Conservation (phyloP, 2,888 invertebrate species). For the Drosophila anomelani region DNA sequence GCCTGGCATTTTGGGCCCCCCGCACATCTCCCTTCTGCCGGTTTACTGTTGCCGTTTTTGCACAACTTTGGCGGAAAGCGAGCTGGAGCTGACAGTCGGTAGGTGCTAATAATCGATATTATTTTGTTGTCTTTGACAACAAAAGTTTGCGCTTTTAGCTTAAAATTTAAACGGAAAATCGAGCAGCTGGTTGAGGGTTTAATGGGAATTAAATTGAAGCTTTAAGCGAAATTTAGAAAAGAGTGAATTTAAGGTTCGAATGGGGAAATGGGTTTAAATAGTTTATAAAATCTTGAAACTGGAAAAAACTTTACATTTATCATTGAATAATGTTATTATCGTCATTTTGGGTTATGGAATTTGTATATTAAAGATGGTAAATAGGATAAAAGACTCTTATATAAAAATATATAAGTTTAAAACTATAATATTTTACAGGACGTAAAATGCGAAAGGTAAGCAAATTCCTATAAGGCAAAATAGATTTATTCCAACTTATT, state of each 20-base stretch:
- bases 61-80: constrained; percentile 26
- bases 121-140: constrained; percentile 72
- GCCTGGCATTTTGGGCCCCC: constrained; percentile 26
- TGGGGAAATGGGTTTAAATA: neutral
- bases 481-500: no score
- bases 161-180: constrained; percentile 26
- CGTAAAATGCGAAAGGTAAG: no score
- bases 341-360: no score
- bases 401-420: no score
- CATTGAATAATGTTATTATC: no score
- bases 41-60: constrained; percentile 47
- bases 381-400: no score
- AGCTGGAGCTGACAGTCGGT: constrained; percentile 41
- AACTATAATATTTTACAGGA: no score
- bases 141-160: constrained; percentile 57
- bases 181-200: constrained; percentile 1
- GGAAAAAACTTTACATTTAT: no score
- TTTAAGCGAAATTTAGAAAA: neutral
- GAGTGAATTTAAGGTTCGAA: neutral
- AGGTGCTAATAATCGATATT: constrained; percentile 77
- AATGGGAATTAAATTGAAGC: constrained; percentile 14
- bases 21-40: constrained; percentile 36
- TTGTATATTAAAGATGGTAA: no score
- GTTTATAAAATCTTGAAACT: neutral
- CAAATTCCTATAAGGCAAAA: no score